A percentile compares a stretch with the other conserved stretches of the same genome.
Evolutionary conservation across 2,113 vertebrate species (phyloP).

Genomic region (Pseudorectes ferrugineus): DNA sequence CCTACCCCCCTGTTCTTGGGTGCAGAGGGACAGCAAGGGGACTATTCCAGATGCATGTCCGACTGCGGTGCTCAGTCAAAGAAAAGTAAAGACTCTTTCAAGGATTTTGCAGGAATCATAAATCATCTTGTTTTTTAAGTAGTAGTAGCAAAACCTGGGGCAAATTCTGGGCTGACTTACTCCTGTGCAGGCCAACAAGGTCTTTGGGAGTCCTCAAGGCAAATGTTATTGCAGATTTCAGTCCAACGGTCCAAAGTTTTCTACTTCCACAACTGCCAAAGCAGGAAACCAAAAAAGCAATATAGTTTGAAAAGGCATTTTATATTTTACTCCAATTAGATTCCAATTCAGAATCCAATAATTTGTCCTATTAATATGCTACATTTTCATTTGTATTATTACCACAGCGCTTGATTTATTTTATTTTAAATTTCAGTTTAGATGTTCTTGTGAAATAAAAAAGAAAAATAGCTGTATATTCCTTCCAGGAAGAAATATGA

Average conservation of each 20-base stretch:
- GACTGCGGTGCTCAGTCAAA: not conserved
- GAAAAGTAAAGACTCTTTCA: not conserved
- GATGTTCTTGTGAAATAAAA: constrained; percentile 50
- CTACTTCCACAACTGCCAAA: constrained; percentile 40
- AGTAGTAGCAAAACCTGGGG: not conserved
- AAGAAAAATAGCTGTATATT: constrained; percentile 8
- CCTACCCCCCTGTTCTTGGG: not conserved
- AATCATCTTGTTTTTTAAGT: constrained; percentile 12
- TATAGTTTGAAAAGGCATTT: constrained; percentile 33
- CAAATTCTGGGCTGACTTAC: constrained; percentile 1
- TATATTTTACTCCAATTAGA: constrained; percentile 37
- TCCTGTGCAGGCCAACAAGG: not conserved
- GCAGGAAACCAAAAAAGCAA: constrained; percentile 29
- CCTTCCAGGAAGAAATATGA: constrained; percentile 50
- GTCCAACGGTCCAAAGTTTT: not conserved
- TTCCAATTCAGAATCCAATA: constrained; percentile 49
- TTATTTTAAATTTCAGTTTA: constrained; percentile 42
- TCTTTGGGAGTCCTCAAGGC: constrained; percentile 33
- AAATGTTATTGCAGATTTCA: constrained; percentile 41
- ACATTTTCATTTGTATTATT: constrained; percentile 40
- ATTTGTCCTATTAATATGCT: constrained; percentile 39
- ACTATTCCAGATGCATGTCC: not conserved
- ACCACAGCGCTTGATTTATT: constrained; percentile 44
- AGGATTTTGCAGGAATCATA: not conserved
- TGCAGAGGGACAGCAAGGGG: not conserved